phyloP scores from a whole-genome alignment of 2,113 vertebrate species.

The Podarcis raffonei region DNA sequence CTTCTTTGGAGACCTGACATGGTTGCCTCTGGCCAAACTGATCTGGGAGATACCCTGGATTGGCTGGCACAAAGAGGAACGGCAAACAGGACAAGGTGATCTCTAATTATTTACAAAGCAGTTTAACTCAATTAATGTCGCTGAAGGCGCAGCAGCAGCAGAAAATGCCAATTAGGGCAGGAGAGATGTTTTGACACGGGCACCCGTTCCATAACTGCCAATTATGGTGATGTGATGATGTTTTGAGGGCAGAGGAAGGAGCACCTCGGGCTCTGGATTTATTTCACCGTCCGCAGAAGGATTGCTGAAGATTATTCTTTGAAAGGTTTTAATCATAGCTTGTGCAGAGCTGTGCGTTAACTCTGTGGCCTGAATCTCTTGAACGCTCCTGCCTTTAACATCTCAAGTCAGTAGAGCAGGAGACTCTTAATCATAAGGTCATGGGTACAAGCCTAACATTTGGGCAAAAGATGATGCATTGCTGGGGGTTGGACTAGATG shows the following conservation, averaged over 20 bases:
- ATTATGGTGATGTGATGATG: slow-evolving; percentile 1
- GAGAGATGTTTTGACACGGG: neutral
- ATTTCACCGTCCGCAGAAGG: neutral
- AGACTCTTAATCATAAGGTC: too few relatives aligned
- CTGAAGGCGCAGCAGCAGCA: neutral
- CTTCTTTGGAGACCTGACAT: neutral
- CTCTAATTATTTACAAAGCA: slow-evolving; percentile 13
- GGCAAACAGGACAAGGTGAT: neutral
- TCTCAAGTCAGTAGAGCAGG: too few relatives aligned
- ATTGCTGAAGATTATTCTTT: neutral
- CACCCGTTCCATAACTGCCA: neutral
- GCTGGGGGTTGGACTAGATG: too few relatives aligned
- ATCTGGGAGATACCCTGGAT: neutral
- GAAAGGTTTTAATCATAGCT: neutral
- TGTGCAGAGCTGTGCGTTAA: neutral
- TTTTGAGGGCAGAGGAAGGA: neutral
- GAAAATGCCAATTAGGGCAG: slow-evolving; percentile 17
- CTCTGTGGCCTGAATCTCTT: neutral
- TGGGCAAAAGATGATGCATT: too few relatives aligned
- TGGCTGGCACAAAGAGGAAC: neutral
- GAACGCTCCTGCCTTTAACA: neutral
- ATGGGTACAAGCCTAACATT: too few relatives aligned
- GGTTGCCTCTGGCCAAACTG: neutral
- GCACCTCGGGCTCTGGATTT: neutral
- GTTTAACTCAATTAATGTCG: slow-evolving; percentile 7